Base-by-base conservation (phyloP, 1,140 invertebrate species). In the roundworm (Caenorhabditis elegans) region DNA sequence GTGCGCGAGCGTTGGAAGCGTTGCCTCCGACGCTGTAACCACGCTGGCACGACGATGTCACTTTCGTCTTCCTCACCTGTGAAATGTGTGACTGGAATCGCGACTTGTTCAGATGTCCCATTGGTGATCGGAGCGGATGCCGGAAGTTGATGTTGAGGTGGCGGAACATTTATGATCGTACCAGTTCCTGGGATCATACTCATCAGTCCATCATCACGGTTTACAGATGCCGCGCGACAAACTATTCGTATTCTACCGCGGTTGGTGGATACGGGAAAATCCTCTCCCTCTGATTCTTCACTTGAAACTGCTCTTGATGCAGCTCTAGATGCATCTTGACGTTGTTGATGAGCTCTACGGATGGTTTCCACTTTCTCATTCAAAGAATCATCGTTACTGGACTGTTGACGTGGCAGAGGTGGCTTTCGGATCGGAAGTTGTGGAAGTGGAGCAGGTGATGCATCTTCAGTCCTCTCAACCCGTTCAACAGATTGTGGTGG, bases 1-100 rank as follows among this genome's bases (percentile, higher is more conserved):
- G 86, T 87, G 49, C 82, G 76, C 17, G 85, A 86, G 51, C 86
- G 86, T 47, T 51, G 48, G 77, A 87, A 86, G 19, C 82, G 77
- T 46, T 85, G 79, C 22, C 86, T 53, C 19, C 86, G 84, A 31
- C 86, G 48, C 31, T 60, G 78, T 28, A 86, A 51, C 85, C 85
- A 86, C 6, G 85, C 53, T 4, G 85, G 85, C 39, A 82, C 53
- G 78, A 55, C 39, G 83, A 82, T 31, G 82, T 83, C 39, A 65
- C 47, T 28, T 49, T 70, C 70, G 15, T 78, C 70, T 36, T 43
- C 39, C 82, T 77, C 60, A 84, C 82, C 82, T 80, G 82, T 49
- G 79, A 81, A 84, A 51, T 82, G 75, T 28, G 82, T 84, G 39
- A 84, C 78, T 26, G 76, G 83, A 55, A 84, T 84, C 13, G 80